Percentiles rank a stretch among this genome's conserved stretches.
phyloP scores from a whole-genome alignment of 2,113 vertebrate species.

The Rhinolophus ferrumequinum region DNA sequence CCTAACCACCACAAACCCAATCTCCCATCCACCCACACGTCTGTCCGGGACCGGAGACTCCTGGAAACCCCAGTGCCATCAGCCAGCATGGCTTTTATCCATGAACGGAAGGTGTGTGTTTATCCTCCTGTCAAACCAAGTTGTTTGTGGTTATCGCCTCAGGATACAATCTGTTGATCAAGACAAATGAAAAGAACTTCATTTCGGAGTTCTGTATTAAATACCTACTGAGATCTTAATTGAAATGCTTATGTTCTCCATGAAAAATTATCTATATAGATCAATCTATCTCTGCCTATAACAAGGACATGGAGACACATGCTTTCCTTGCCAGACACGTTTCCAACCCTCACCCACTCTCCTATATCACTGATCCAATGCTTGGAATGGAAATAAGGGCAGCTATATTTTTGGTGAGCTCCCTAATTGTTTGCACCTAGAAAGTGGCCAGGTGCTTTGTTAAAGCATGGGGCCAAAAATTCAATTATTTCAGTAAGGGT shows the following conservation, averaged over 20 bases:
- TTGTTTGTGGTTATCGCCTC: accelerated
- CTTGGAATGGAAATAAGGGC: slow-evolving; percentile 56
- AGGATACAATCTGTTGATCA: not conserved
- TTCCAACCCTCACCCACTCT: slow-evolving; percentile 8
- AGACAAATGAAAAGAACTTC: not conserved
- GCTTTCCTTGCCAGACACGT: not conserved
- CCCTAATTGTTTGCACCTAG: slow-evolving; percentile 53
- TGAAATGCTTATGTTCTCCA: not conserved
- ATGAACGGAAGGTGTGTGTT: accelerated
- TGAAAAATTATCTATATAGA: not conserved
- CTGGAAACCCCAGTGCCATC: not conserved
- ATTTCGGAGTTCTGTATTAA: not conserved
- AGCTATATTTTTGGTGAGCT: slow-evolving; percentile 57
- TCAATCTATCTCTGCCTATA: not conserved
- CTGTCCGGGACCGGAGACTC: not conserved
- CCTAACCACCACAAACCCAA: not conserved
- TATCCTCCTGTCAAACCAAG: not conserved
- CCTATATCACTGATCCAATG: slow-evolving; percentile 44
- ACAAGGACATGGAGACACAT: not conserved
- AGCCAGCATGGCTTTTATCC: not conserved
- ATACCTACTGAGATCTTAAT: accelerated
- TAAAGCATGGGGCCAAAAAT: slow-evolving; percentile 21
- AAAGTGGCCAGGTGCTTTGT: not conserved
- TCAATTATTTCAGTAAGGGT: slow-evolving; percentile 43
- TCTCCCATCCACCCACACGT: not conserved